Percentiles rank a stretch among this genome's conserved stretches.
These are phyloP conservation scores for Acipenser ruthenus DNA, from an alignment of 2,797 vertebrate genomes.

Conservation along the genomic window DNA sequence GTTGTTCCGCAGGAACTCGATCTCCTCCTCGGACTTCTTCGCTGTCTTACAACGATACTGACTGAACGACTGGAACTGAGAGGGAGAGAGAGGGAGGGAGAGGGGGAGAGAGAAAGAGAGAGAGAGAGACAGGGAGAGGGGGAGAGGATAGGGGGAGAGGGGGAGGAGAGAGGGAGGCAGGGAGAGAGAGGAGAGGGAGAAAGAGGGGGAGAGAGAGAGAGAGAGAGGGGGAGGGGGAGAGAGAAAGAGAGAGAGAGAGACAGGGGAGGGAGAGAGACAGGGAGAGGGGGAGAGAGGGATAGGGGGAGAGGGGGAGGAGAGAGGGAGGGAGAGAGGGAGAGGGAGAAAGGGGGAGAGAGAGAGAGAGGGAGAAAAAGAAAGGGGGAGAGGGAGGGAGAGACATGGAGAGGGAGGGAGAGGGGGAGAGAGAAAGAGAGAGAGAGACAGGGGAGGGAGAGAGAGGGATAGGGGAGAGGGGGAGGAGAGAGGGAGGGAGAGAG, in stretches of 20 bases:
- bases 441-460: too few species aligned
- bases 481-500: too few species aligned
- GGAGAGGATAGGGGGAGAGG: too few species aligned
- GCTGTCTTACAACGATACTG: conserved; percentile 97
- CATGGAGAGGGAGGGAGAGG: too few species aligned
- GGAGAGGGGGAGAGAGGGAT: neutral
- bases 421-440: too few species aligned
- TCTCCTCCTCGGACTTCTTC: conserved; percentile 94
- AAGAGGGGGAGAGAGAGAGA: too few species aligned
- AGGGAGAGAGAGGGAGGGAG: neutral
- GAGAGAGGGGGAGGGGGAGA: neutral
- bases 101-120: too few species aligned
- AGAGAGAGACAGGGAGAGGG: too few species aligned
- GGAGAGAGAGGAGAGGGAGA: neutral
- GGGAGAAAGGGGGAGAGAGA: neutral
- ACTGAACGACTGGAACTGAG: conserved; percentile 94
- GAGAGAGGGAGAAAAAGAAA: neutral
- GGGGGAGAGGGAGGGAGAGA: neutral
- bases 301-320: neutral
- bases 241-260: too few species aligned
- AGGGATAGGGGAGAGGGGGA: too few species aligned
- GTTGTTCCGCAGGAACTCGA: conserved; percentile 92
- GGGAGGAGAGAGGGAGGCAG: too few species aligned
- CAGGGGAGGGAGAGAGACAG: conserved; percentile 4
- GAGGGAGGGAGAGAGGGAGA: neutral